Evolutionary conservation across 2,113 vertebrate genomes (phyloP), one percentile per base, ranked within the genome.

Genomic region (Nanorana parkeri): DNA sequence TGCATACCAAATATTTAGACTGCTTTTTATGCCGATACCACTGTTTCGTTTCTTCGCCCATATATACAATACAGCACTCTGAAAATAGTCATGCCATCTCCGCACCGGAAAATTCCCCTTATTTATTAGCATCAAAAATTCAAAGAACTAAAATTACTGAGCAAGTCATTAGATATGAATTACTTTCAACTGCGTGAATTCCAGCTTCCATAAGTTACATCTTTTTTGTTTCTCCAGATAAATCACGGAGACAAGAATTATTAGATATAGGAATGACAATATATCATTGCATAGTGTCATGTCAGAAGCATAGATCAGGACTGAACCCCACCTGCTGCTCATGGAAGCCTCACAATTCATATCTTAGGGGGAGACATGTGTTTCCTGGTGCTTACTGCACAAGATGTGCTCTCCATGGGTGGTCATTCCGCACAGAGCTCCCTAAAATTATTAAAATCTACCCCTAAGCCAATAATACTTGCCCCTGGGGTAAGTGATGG

Each of bases 401-500:
- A 16, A 60, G 55, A 60, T 13, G 7, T 20, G 17, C 15, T 74
- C 55, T 60, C 26, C 28, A 20, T 74, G 32, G 71, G 71, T 74
- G 71, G 71, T 36, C 71, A 74, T 60, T 74, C 71, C 28, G 23
- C 71, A 74, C 60, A 58, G 21, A 60, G 71, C 26, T 74, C 28
- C 54, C 20, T 28, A 74, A 74, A 60, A 60, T 74, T 58, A 74
- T 36, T 60, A 60, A 74, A 74, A 58, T 15, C 54, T 73, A 73
- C 16, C 24, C 32, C 4, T 73, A 73, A 74, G 54, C 26, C n/a
- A 5, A 60, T 41, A n/a, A 16, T 16, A n/a, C 5, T 36, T n/a
- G 10, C 36, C 55, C 28, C 71, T 36, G 29, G 10, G 16, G 54
- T 24, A 29, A 23, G 55, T 32, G 56, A 60, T 21, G 21, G 55